A percentile compares a stretch with the other conserved stretches of the same genome.
Conservation (phyloP, 2,888 invertebrate species). For the Xylota sylvarum region DNA sequence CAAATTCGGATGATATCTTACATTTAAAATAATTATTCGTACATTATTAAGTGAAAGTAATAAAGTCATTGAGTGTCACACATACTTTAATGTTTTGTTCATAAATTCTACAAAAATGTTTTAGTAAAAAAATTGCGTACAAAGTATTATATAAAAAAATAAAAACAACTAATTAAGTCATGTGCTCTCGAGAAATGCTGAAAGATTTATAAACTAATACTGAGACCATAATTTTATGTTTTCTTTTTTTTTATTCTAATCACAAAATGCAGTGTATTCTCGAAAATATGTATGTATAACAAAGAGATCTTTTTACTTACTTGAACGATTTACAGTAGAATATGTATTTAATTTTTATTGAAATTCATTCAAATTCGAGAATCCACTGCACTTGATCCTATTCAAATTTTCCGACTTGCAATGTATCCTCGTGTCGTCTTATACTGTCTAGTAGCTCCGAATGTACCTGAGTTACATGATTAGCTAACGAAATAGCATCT, state of each 20-base stretch:
- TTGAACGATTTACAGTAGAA: background rate
- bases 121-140: constrained; percentile 3
- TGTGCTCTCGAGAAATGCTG: constrained; percentile 39
- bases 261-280: constrained; percentile 23
- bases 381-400: constrained; percentile 28
- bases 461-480: constrained; percentile 83
- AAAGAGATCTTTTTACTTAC: constrained; percentile 32
- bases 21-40: background rate
- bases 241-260: background rate
- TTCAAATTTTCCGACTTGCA: constrained; percentile 38
- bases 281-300: background rate
- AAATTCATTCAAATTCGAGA: constrained; percentile 23
- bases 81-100: background rate
- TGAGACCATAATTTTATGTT: constrained; percentile 38
- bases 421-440: constrained; percentile 59
- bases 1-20: background rate
- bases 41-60: background rate
- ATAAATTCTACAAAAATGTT: background rate
- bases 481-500: constrained; percentile 82
- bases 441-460: constrained; percentile 82
- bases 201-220: constrained; percentile 30
- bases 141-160: constrained; percentile 10
- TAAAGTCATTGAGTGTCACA: constrained; percentile 10
- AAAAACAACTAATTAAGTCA: constrained; percentile 5
- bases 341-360: background rate